These are phyloP conservation scores for Turdus rufiventris DNA, from an alignment of 2,113 vertebrate species.

Conservation along the genomic window DNA sequence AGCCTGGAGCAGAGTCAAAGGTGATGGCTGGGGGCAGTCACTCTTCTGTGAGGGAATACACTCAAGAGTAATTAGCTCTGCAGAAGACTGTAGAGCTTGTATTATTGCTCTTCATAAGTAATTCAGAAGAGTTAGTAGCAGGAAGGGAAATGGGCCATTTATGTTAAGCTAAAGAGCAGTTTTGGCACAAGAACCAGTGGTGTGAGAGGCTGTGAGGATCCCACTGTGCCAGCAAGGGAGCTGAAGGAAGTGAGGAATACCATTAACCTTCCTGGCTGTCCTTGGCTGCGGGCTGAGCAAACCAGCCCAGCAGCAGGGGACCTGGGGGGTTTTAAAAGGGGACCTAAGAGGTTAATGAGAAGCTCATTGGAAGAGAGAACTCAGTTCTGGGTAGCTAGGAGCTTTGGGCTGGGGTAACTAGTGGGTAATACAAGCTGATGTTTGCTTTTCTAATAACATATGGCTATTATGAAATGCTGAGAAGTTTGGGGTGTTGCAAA, in stretches of 20 bases:
- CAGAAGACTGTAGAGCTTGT: constrained; percentile 8
- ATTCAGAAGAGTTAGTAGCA: constrained; percentile 37
- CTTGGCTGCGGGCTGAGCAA: not conserved
- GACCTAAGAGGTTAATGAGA: not conserved
- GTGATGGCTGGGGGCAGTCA: not conserved
- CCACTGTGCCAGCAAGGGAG: not conserved
- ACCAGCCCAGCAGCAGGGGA: not conserved
- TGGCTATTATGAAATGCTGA: not conserved
- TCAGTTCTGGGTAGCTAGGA: not conserved
- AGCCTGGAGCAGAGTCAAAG: not conserved
- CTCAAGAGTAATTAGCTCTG: constrained; percentile 20
- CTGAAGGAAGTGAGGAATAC: not conserved
- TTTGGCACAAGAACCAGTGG: constrained; percentile 8
- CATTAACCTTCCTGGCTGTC: not conserved
- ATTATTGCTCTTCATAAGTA: constrained; percentile 24
- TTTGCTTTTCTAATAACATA: not conserved
- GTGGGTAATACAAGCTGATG: not conserved
- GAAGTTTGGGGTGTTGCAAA: not conserved
- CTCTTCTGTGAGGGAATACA: not conserved
- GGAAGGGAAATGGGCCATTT: constrained; percentile 27
- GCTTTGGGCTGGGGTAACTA: not conserved
- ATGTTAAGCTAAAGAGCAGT: constrained; percentile 42
- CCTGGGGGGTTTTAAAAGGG: not conserved
- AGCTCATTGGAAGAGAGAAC: not conserved
- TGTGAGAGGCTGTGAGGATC: not conserved